Evolutionary conservation across 2,113 vertebrate genomes (phyloP), one percentile per base, ranked within the genome.

Genomic region (Numenius arquata): DNA sequence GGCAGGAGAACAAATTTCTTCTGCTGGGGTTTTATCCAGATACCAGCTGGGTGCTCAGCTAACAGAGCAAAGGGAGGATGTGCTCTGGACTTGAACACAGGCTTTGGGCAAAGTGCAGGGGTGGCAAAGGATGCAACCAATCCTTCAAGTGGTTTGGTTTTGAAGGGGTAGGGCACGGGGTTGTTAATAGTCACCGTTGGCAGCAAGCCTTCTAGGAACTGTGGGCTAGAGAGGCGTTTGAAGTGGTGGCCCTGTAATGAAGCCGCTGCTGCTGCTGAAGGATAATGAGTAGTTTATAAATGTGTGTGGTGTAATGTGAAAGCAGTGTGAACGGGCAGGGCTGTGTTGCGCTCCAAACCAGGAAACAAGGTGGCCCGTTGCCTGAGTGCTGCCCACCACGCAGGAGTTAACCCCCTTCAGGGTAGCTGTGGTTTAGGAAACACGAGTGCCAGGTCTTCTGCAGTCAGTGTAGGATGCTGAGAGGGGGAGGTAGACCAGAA

Each of bases 391-490:
- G 67, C 67, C 52, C 20, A 18, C n/a, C 34, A 27, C 1, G 1
- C 41, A 36, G 78, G 34, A 27, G 13, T 8, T 8, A 50, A 11
- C 41, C 52, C 47, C 45, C 38, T 8, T 38, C 18, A 3, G 40
- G 11, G 62, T 22, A 27, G 63, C 56, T 66, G 30, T 41, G 50
- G 15, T 30, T 66, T 30, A 58, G 32, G 79, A 66, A 61, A 21
- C 21, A 1, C 19, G 20, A 17, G 15, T 27, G 47, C 32, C 0
- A 0, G 26, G 26, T 61, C 45, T 61, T 27, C 52, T 18, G 45
- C 12, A 6, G 23, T n/a, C 41, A 6, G 6, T 1, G 6, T 2
- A 32, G 68, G 59, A 20, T 2, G 2, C 27, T n/a, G n/a, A 40
- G 15, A 38, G 16, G 3, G 7, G 43, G 11, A 40, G 45, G 40